phyloP scores from a whole-genome alignment of 2,797 vertebrate genomes.

The Hippocampus kuda region DNA sequence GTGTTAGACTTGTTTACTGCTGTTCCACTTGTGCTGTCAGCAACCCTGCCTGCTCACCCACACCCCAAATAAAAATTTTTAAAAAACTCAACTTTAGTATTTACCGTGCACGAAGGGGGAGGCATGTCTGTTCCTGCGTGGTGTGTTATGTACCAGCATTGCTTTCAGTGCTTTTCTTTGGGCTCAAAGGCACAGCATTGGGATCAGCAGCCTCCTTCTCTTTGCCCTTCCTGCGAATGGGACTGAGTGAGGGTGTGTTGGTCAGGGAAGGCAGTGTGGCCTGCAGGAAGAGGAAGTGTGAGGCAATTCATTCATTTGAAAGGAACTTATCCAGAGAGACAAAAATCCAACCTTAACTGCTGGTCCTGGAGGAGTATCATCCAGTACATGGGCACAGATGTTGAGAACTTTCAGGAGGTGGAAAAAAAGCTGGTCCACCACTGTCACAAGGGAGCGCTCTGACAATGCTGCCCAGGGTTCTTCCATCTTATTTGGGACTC shows the following conservation, averaged over 20 bases:
- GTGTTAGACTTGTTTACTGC: slow-evolving; percentile 81
- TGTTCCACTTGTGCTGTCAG: slow-evolving; percentile 71
- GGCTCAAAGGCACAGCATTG: slow-evolving; percentile 77
- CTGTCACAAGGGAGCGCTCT: slow-evolving; percentile 76
- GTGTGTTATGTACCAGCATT: slow-evolving; percentile 68
- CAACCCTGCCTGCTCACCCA: slow-evolving; percentile 70
- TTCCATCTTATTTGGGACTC: slow-evolving; percentile 71
- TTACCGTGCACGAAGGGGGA: not conserved
- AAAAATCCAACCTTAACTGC: slow-evolving; percentile 73
- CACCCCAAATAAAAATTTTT: slow-evolving; percentile 6
- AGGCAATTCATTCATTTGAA: not conserved
- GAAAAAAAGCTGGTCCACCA: slow-evolving; percentile 91
- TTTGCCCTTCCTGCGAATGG: slow-evolving; percentile 91
- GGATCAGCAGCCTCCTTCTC: slow-evolving; percentile 81
- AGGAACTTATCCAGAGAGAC: not conserved
- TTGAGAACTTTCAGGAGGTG: slow-evolving; percentile 91
- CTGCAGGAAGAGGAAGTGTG: slow-evolving; percentile 46
- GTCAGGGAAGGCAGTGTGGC: slow-evolving; percentile 85
- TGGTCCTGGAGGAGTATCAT: slow-evolving; percentile 85
- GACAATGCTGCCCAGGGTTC: slow-evolving; percentile 86
- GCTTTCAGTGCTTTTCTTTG: slow-evolving; percentile 81
- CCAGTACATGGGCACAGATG: slow-evolving; percentile 92
- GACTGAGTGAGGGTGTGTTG: slow-evolving; percentile 91
- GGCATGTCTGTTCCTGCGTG: not conserved
- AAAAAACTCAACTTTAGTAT: not conserved